Conservation (phyloP, 53 echinoderm and acorn worm genomes). For the Zoroaster sp. region DNA sequence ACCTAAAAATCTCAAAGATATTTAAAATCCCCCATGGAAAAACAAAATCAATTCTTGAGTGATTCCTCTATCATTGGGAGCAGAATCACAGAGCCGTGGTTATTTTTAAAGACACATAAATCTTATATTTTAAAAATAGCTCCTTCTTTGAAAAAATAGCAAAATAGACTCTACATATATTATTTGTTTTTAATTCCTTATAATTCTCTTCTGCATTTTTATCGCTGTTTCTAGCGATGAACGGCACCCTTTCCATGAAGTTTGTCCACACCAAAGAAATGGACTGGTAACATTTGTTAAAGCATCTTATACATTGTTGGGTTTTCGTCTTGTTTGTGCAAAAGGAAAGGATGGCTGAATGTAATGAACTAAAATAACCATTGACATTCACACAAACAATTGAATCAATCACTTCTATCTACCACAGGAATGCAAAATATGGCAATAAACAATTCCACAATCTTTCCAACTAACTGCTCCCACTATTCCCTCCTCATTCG, state of each 20-base stretch:
- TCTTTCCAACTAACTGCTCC: neutral
- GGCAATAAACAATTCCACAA: neutral
- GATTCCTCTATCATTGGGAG: neutral
- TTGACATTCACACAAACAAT: neutral
- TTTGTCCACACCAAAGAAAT: neutral
- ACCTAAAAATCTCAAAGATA: neutral
- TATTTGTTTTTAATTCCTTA: conserved; percentile 51
- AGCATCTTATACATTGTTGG: neutral
- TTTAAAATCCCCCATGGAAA: neutral
- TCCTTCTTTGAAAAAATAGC: conserved; percentile 70
- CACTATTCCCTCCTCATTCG: neutral
- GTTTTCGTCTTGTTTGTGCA: neutral
- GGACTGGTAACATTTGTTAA: too few species aligned
- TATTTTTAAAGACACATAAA: conserved; percentile 51
- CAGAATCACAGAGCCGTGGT: conserved; percentile 31
- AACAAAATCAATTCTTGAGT: neutral
- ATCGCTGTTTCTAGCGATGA: neutral
- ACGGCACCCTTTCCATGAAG: neutral
- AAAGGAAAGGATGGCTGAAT: neutral
- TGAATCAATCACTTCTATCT: neutral
- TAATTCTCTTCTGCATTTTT: conserved; percentile 25
- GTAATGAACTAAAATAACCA: neutral
- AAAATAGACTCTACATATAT: conserved; percentile 72
- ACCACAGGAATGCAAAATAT: conserved; percentile 31
- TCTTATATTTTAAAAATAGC: conserved; percentile 66